A percentile compares a stretch with the other conserved stretches of the same genome.
These are phyloP conservation scores for Sussaba pulchella DNA, from an alignment of 2,888 invertebrate species.

Conservation along the genomic window DNA sequence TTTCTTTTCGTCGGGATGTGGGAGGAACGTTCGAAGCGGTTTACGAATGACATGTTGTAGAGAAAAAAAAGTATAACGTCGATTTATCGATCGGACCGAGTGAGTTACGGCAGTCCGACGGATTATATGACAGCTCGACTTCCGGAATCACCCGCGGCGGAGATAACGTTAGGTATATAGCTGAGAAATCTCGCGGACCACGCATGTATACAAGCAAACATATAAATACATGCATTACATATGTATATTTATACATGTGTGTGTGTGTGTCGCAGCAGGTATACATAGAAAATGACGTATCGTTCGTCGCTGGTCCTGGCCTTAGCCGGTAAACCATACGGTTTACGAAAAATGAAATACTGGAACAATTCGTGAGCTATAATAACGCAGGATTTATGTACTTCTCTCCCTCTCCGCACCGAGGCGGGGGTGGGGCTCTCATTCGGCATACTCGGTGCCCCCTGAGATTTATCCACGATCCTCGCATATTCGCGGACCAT, in stretches of 20 bases:
- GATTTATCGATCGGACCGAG: conserved; percentile 45
- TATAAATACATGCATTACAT: neutral
- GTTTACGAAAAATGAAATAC: conserved; percentile 66
- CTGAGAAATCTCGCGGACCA: conserved; percentile 10
- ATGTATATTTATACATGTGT: neutral
- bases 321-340: conserved; percentile 45
- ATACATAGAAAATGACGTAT: conserved; percentile 41
- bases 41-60: conserved; percentile 4
- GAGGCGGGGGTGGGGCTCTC: conserved; percentile 30
- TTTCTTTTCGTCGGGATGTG: neutral
- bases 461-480: conserved; percentile 62
- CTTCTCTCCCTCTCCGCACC: conserved; percentile 33
- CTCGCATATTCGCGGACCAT: conserved; percentile 53
- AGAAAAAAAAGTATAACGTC: conserved; percentile 42
- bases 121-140: conserved; percentile 33
- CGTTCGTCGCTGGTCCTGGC: conserved; percentile 13
- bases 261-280: conserved; percentile 15
- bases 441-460: conserved; percentile 53
- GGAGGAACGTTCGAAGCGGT: neutral
- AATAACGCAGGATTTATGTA: conserved; percentile 65
- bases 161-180: conserved; percentile 9
- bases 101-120: conserved; percentile 39
- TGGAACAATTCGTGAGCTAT: conserved; percentile 61
- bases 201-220: too few species aligned
- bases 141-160: neutral